Evolutionary conservation across 2,797 vertebrate genomes (phyloP), one percentile per base, ranked within the genome.

Genomic region (Poliocrania exsul): DNA sequence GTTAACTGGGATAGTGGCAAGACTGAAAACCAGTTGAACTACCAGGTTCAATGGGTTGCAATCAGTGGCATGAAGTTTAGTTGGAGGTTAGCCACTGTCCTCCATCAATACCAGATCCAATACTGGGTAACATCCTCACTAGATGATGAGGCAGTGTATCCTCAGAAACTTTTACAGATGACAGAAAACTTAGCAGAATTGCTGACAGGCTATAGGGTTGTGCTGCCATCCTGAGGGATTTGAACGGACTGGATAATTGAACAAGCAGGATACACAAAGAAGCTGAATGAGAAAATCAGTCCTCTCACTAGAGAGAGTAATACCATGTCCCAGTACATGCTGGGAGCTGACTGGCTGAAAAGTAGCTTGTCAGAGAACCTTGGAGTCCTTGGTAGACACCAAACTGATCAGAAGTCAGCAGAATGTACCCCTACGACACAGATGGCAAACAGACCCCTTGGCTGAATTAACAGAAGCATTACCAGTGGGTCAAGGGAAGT

Each of bases 1-100:
- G 25, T 24, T 35, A 28, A 54, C 14, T 8, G 9, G 29, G 12
- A 33, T 17, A 70, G 38, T 19, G 17, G 6, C 0, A 0, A 31
- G 14, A 74, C 33, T 33, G 33, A 74, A 42, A 65, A 69, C 25
- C 46, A 31, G 25, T 24, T 47, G 24, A 81, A 46, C 18, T 47
- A 20, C 17, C 47, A 65, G 35, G 16, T 16, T 17, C 24, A 40
- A 5, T 15, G 16, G 5, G 13, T n/a, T 66, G 9, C 3, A 1
- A 29, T 13, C 29, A 53, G 31, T 24, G 20, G 20, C 31, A 51
- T 11, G 11, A 58, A 6, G 9, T 21, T 35, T 33, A 40, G 5
- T 0, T 25, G 16, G 18, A 67, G 3, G 6, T 16, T 57, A 25
- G 13, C 35, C 31, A 46, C 14, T n/a, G 38, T 49, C 16, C 14